Base-by-base conservation (phyloP, 2,888 invertebrate species). In the Aleiodes alternator region DNA sequence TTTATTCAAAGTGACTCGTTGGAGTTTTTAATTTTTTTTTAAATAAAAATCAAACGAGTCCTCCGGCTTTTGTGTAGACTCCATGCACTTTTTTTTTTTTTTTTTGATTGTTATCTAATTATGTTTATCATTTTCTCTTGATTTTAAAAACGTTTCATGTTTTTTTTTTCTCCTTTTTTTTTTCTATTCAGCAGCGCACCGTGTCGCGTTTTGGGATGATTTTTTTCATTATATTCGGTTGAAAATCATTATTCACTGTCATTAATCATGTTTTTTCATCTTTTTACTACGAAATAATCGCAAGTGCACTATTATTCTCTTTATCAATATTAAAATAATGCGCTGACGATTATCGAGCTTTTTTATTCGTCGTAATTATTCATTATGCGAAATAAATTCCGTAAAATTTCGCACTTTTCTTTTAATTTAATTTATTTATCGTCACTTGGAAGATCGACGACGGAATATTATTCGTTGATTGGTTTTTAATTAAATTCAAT, bases 31-130 rank as follows among this genome's bases (percentile, higher is more conserved):
- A 34, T 34, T 34, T 34, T 34, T 34, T 6, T 70, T 77, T 23
- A 23, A 53, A 69, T 78, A 75, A 79, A 80, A 78, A 80, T 72
- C 78, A 56, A 72, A 69, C 31, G 16, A 12, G 8, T 66, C 9
- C 8, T 68, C 68, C 51, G 48, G 72, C 34, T 23, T 23, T 23
- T 23, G 61, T 23, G n/a, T 59, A 14, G 14, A 51, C 51, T 56
- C 23, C 23, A 56, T 70, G 38, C 43, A 56, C 43, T 57, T 14
- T 14, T 29, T 69, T 34, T 34, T 43, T 57, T 14, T 14, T 29
- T 69, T 34, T 34, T 34, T 55, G 29, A 16, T 14, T 55, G 3
- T 38, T 69, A 16, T 69, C 38, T 51, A 38, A 43, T 43, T 29
- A 64, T 66, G 11, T 68, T 50, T 29, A 23, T 23, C 2, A 14